Percentiles rank a stretch among this genome's conserved stretches.
Conservation (phyloP, 2,888 invertebrate species). For the Blastobasis adustella region DNA sequence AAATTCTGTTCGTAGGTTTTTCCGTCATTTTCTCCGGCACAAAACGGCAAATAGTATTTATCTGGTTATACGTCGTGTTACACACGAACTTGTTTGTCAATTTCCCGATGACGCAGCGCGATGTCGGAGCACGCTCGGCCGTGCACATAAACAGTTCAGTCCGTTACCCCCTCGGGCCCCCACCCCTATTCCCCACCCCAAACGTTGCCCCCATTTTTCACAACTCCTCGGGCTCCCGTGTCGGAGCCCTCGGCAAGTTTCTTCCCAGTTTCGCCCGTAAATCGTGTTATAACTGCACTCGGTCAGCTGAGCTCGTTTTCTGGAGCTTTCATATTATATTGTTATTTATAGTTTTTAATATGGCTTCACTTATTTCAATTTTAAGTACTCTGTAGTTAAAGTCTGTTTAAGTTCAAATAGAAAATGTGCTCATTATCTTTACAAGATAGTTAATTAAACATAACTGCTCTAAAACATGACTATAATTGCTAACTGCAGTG, state of each 20-base stretch:
- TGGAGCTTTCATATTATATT: background rate
- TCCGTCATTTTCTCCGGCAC: too few species aligned
- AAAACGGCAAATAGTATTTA: too few species aligned
- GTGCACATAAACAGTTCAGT: slow-evolving; percentile 60
- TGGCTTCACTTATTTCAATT: too few species aligned
- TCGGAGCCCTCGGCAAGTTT: slow-evolving; percentile 32
- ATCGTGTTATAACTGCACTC: slow-evolving; percentile 50
- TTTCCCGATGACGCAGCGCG: slow-evolving; percentile 57
- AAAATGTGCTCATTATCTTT: too few species aligned
- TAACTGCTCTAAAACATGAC: too few species aligned
- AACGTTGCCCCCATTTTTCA: slow-evolving; percentile 52
- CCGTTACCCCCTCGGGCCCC: slow-evolving; percentile 20
- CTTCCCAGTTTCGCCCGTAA: slow-evolving; percentile 41
- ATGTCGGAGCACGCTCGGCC: slow-evolving; percentile 50
- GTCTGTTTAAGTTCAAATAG: too few species aligned
- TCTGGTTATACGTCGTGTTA: too few species aligned
- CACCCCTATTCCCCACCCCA: slow-evolving; percentile 20
- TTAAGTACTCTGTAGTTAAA: too few species aligned
- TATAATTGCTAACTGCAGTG: too few species aligned
- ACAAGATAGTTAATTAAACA: too few species aligned
- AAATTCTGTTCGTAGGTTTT: too few species aligned
- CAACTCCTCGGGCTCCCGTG: slow-evolving; percentile 29
- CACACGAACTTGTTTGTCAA: slow-evolving; percentile 47
- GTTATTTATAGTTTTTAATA: too few species aligned
- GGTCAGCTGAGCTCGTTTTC: slow-evolving; percentile 42